These are phyloP conservation scores for Idaea aversata DNA, from an alignment of 2,888 invertebrate species.

Conservation along the genomic window DNA sequence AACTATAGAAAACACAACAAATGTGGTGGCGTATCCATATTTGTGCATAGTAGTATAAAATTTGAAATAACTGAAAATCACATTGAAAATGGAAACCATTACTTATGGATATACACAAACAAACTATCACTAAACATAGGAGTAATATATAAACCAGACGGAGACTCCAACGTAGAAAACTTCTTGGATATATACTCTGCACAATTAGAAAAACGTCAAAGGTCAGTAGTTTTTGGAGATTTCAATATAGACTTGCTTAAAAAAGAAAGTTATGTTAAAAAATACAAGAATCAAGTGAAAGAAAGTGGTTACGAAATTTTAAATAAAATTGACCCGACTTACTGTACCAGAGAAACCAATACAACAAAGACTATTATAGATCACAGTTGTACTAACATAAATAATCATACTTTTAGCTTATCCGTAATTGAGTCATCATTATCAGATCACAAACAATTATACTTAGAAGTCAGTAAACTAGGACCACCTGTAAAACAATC, in stretches of 20 bases:
- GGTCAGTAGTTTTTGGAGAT: background rate
- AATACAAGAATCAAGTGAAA: background rate
- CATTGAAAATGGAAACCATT: constrained; percentile 25
- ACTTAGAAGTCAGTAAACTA: background rate
- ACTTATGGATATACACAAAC: constrained; percentile 25
- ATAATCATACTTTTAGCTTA: constrained; percentile 10
- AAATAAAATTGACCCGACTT: constrained; percentile 15
- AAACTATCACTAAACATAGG: constrained; percentile 7
- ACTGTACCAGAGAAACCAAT: constrained; percentile 19
- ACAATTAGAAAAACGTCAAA: background rate
- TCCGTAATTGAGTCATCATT: constrained; percentile 25
- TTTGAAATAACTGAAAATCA: constrained; percentile 20
- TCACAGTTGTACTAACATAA: constrained; percentile 21
- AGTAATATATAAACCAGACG: constrained; percentile 11
- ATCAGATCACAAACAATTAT: constrained; percentile 13
- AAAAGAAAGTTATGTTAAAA: background rate
- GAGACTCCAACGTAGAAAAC: background rate
- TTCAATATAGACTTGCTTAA: background rate
- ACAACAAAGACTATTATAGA: constrained; percentile 24
- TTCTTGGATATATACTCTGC: background rate
- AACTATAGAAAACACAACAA: constrained; percentile 21
- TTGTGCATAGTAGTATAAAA: constrained; percentile 24
- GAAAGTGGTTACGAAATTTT: constrained; percentile 11
- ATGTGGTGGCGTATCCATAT: constrained; percentile 33
- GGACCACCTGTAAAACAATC: background rate